Conservation (phyloP, 2,888 invertebrate species). For the Eubasilissa splendida region DNA sequence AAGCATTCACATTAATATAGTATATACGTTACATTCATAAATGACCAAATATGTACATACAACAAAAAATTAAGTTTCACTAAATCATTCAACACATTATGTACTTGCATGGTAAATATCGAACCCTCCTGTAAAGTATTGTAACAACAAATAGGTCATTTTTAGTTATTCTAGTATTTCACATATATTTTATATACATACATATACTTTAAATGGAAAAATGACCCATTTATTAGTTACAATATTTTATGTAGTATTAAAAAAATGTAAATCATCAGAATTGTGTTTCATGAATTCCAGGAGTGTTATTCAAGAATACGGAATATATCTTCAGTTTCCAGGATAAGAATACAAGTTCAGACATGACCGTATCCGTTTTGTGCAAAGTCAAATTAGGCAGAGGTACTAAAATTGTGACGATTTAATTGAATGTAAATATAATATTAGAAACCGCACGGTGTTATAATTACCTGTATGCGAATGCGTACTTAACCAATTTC, state of each 20-base stretch:
- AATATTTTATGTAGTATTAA: neutral
- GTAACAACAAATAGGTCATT: too few relatives aligned
- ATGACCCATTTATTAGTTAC: neutral
- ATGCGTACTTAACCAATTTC: slow-evolving; percentile 50
- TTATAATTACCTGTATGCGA: slow-evolving; percentile 33
- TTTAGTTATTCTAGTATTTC: too few relatives aligned
- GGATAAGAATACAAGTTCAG: slow-evolving; percentile 70
- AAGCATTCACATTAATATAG: too few relatives aligned
- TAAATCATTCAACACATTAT: too few relatives aligned
- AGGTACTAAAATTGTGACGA: slow-evolving; percentile 65
- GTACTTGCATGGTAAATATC: too few relatives aligned
- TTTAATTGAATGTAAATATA: slow-evolving; percentile 27
- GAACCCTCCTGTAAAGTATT: too few relatives aligned
- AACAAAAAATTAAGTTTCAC: too few relatives aligned
- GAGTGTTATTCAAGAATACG: slow-evolving; percentile 71
- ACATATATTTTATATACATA: too few relatives aligned
- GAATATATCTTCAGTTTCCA: slow-evolving; percentile 72
- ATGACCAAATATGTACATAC: too few relatives aligned
- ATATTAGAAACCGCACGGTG: slow-evolving; percentile 45
- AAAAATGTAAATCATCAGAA: neutral
- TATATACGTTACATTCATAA: too few relatives aligned
- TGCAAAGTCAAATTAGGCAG: slow-evolving; percentile 75
- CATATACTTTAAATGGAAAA: neutral
- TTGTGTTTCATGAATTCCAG: slow-evolving; percentile 60
- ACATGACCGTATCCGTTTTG: slow-evolving; percentile 72